These are phyloP conservation scores for Struthio camelus DNA, from an alignment of 2,113 vertebrate genomes.

Conservation along the genomic window DNA sequence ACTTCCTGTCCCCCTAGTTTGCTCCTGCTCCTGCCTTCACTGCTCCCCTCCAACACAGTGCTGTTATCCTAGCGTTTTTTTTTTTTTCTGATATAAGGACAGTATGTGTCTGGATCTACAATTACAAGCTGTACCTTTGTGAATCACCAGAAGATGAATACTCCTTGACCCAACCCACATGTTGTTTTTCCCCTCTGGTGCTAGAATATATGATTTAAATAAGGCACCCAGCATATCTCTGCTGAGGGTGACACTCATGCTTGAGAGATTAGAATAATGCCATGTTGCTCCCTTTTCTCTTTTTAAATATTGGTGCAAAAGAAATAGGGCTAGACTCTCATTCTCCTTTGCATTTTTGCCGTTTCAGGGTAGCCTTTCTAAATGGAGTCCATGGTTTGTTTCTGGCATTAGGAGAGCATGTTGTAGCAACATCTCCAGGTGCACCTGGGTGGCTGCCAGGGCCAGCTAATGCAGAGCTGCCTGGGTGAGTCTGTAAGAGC, in stretches of 20 bases:
- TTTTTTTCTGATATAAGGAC: conserved; percentile 25
- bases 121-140: conserved; percentile 20
- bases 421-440: neutral
- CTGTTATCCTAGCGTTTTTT: neutral
- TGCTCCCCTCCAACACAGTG: neutral
- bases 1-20: neutral
- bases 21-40: neutral
- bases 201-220: neutral
- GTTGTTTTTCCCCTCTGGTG: neutral
- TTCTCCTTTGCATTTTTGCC: accelerated
- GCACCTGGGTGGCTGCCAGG: accelerated
- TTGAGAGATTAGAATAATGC: neutral
- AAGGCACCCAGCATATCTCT: neutral
- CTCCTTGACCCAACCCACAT: conserved; percentile 28
- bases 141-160: conserved; percentile 43
- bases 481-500: neutral
- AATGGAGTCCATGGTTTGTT: neutral
- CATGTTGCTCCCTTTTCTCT: neutral
- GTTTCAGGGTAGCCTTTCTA: neutral
- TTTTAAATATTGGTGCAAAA: neutral
- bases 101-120: conserved; percentile 49
- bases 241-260: neutral
- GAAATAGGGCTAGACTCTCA: neutral
- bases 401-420: accelerated
- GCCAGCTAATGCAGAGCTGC: accelerated